Percentiles rank a stretch among this genome's conserved stretches.
Evolutionary conservation across 2,888 invertebrate genomes (phyloP).

Genomic region (Campoplex capitator): DNA sequence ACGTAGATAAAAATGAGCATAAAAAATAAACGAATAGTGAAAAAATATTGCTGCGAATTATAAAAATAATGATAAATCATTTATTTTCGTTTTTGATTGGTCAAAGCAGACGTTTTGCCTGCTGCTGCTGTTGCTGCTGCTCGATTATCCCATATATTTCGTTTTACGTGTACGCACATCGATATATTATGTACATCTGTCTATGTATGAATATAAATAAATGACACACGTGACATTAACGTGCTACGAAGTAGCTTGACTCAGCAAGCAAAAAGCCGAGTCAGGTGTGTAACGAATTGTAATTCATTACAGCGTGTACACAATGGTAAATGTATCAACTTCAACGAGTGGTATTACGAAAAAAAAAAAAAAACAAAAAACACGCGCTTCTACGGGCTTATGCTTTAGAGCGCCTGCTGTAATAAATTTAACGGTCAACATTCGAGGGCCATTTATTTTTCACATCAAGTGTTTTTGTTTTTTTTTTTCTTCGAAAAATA

Average conservation of each 20-base stretch:
- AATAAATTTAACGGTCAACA: constrained; percentile 11
- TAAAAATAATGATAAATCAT: constrained; percentile 1
- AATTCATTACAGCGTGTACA: constrained; percentile 42
- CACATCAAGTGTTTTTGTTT: not conserved
- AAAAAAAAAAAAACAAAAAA: constrained; percentile 1
- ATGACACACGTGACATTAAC: constrained; percentile 26
- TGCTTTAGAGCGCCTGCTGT: constrained; percentile 6
- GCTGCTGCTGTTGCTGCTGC: not conserved
- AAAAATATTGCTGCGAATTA: not conserved
- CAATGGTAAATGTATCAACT: constrained; percentile 52
- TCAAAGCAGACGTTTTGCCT: constrained; percentile 18
- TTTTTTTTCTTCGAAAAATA: not conserved
- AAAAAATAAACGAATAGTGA: not conserved
- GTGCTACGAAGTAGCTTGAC: constrained; percentile 21
- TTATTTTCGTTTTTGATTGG: constrained; percentile 9
- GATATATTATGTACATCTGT: not conserved
- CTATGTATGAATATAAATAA: not conserved
- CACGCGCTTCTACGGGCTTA: not conserved
- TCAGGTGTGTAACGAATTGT: constrained; percentile 56
- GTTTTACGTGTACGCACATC: not conserved
- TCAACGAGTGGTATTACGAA: constrained; percentile 24
- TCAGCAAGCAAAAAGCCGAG: constrained; percentile 29
- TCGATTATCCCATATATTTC: constrained; percentile 6
- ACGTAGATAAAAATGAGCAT: not conserved
- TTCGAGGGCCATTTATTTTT: not conserved